Conservation (phyloP, 2,797 vertebrate species). For the Cryptoblepharus egeriae region DNA sequence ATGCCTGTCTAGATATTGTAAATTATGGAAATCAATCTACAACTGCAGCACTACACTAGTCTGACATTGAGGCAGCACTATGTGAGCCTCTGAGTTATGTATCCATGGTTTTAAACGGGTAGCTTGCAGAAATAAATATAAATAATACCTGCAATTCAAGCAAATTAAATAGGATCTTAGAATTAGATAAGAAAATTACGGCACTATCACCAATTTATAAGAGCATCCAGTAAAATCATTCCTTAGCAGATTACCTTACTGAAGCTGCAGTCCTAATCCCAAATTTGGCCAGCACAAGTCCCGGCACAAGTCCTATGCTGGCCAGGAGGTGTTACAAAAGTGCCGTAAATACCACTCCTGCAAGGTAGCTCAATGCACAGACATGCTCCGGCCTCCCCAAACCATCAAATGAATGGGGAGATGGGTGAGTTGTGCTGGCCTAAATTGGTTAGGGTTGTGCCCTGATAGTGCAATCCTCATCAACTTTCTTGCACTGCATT, state of each 20-base stretch:
- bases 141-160: background rate
- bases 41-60: background rate
- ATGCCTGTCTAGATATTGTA: background rate
- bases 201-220: background rate
- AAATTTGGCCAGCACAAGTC: too few relatives aligned
- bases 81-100: background rate
- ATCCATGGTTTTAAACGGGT: background rate
- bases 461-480: too few relatives aligned
- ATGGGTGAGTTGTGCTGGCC: too few relatives aligned
- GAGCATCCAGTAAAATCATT: background rate
- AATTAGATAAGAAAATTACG: background rate
- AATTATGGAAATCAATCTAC: slow-evolving; percentile 1
- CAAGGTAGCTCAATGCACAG: too few relatives aligned
- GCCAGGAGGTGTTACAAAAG: too few relatives aligned
- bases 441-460: too few relatives aligned
- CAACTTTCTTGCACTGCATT: too few relatives aligned
- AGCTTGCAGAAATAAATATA: background rate
- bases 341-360: too few relatives aligned
- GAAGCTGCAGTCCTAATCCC: too few relatives aligned
- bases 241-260: slow-evolving; percentile 6
- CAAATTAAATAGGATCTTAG: background rate
- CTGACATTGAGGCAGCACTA: background rate
- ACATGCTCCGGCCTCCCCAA: too few relatives aligned
- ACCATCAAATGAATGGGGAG: too few relatives aligned
- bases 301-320: too few relatives aligned